A percentile compares a stretch with the other conserved stretches of the same genome.
These are phyloP conservation scores for Smittia aterrima DNA, from an alignment of 2,888 invertebrate species.

Conservation along the genomic window DNA sequence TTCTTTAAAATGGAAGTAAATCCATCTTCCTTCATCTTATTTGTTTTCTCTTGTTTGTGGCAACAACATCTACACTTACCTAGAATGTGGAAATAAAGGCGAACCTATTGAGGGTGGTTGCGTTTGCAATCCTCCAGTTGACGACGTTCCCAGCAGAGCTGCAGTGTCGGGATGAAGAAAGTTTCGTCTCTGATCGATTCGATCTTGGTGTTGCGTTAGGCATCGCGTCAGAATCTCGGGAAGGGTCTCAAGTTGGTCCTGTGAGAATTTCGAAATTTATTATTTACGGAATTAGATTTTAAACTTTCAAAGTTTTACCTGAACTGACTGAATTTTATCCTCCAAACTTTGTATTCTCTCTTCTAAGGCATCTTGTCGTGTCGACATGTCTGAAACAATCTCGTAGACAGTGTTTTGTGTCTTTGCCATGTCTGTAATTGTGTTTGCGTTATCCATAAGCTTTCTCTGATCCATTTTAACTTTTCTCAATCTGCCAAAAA, in stretches of 20 bases:
- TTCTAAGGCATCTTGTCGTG: constrained; percentile 89
- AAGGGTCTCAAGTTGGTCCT: constrained; percentile 79
- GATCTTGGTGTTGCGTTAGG: constrained; percentile 73
- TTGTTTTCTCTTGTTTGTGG: constrained; percentile 34
- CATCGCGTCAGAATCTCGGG: constrained; percentile 79
- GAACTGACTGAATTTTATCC: constrained; percentile 82
- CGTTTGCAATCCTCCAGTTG: constrained; percentile 37
- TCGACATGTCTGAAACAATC: constrained; percentile 96
- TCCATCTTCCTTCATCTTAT: constrained; percentile 3
- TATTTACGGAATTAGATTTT: not conserved
- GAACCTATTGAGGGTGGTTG: constrained; percentile 55
- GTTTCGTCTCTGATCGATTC: constrained; percentile 77
- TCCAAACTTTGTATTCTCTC: constrained; percentile 90
- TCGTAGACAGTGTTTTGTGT: constrained; percentile 98
- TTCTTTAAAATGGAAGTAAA: not conserved
- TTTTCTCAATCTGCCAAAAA: constrained; percentile 78
- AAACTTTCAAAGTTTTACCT: constrained; percentile 55
- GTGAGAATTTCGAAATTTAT: constrained; percentile 40
- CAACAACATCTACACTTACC: constrained; percentile 51
- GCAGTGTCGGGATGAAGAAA: constrained; percentile 87
- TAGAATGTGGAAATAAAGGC: constrained; percentile 60
- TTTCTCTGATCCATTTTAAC: constrained; percentile 99
- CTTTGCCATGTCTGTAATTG: constrained; percentile 99
- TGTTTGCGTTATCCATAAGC: constrained; percentile 98
- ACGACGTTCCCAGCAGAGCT: constrained; percentile 52